Evolutionary conservation across 1,140 invertebrate species (phyloP).

Genomic region (Pseudomyrmex cubaensis): DNA sequence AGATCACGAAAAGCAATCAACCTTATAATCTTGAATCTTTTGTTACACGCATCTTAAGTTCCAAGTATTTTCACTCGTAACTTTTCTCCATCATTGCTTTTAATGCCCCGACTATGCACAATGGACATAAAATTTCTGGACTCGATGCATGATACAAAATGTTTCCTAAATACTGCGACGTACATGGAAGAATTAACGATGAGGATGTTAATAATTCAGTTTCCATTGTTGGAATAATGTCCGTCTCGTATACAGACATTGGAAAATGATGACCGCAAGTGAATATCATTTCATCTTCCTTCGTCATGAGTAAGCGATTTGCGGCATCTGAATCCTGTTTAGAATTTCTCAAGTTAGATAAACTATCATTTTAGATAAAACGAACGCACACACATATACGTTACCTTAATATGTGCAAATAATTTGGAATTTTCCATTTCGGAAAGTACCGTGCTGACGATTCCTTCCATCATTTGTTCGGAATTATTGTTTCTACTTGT

Average conservation of each 20-base stretch:
- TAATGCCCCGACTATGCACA: slow-evolving; percentile 80
- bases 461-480: slow-evolving; percentile 83
- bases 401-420: slow-evolving; percentile 84
- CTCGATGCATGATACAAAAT: slow-evolving; percentile 75
- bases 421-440: slow-evolving; percentile 79
- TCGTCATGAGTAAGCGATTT: slow-evolving; percentile 77
- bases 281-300: slow-evolving; percentile 83
- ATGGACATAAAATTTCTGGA: slow-evolving; percentile 81
- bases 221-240: slow-evolving; percentile 82
- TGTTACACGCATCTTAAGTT: background rate
- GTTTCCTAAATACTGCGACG: slow-evolving; percentile 80
- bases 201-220: slow-evolving; percentile 80
- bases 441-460: slow-evolving; percentile 81
- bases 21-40: background rate
- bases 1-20: background rate
- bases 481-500: slow-evolving; percentile 79
- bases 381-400: background rate
- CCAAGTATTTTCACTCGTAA: slow-evolving; percentile 57
- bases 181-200: slow-evolving; percentile 79
- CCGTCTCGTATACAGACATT: slow-evolving; percentile 79
- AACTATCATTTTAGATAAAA: slow-evolving; percentile 7
- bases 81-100: slow-evolving; percentile 75
- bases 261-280: slow-evolving; percentile 84
- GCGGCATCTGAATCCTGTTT: slow-evolving; percentile 79
- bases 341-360: background rate